Evolutionary conservation across 2,113 vertebrate genomes (phyloP).

Genomic region (Chinchilla lanigera): DNA sequence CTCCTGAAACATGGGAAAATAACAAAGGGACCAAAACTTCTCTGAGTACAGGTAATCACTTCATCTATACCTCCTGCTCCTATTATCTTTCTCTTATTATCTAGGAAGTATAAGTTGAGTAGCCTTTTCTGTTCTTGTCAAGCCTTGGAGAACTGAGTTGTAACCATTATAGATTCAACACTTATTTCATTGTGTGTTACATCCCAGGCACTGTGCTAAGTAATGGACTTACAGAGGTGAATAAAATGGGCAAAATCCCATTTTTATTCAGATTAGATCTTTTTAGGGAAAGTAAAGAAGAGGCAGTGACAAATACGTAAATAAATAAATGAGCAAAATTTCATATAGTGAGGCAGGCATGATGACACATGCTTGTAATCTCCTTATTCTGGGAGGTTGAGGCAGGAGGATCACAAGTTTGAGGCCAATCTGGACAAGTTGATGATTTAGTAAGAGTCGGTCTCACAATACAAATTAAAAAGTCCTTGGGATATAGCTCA

Average conservation of each 20-base stretch:
- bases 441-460: neutral
- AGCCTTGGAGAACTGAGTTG: neutral
- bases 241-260: neutral
- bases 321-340: neutral
- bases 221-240: neutral
- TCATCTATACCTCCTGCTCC: neutral
- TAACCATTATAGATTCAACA: slow-evolving; percentile 46
- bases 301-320: neutral
- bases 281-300: neutral
- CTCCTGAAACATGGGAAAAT: slow-evolving; percentile 28
- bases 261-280: neutral
- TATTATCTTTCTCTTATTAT: slow-evolving; percentile 28
- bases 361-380: neutral
- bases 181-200: slow-evolving; percentile 1
- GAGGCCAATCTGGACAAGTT: neutral
- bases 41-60: neutral
- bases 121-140: neutral
- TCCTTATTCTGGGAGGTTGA: neutral
- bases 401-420: neutral
- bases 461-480: neutral
- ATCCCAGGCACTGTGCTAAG: neutral
- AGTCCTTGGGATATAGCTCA: neutral
- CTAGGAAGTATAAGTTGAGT: neutral
- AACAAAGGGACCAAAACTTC: neutral
- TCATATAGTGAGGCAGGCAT: neutral